Evolutionary conservation across 1,140 invertebrate species (phyloP).

Genomic region (Chironomus tepperi): DNA sequence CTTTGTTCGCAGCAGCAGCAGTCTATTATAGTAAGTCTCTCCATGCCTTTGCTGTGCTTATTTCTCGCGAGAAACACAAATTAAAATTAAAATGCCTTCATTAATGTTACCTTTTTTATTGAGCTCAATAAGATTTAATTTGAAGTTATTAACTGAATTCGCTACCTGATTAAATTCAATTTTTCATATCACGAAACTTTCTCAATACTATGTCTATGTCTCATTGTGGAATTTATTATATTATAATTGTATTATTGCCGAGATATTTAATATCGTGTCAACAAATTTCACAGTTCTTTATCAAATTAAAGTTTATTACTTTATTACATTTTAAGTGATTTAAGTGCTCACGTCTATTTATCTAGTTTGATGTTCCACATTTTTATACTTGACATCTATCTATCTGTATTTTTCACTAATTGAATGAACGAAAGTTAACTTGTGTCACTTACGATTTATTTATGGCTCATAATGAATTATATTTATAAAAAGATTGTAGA

Average conservation of each 20-base stretch:
- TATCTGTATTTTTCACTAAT: neutral
- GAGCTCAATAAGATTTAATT: conserved; percentile 16
- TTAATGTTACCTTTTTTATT: neutral
- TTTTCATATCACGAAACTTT: neutral
- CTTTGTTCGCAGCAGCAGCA: neutral
- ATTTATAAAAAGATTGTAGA: too few relatives aligned
- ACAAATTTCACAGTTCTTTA: neutral
- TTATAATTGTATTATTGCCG: neutral
- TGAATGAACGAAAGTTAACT: neutral
- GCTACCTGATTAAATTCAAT: neutral
- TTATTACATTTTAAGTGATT: neutral
- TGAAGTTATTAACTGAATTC: neutral
- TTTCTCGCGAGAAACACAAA: neutral
- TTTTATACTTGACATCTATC: neutral
- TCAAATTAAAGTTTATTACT: conserved; percentile 4
- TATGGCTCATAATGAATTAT: too few relatives aligned
- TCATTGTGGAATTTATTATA: neutral
- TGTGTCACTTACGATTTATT: too few relatives aligned
- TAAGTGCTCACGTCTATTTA: neutral
- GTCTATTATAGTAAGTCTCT: neutral
- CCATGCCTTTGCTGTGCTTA: too few relatives aligned
- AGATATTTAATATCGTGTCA: too few relatives aligned
- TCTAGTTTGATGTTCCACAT: neutral
- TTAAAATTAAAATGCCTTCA: neutral
- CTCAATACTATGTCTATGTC: neutral